Evolutionary conservation across 2,888 invertebrate genomes (phyloP).

Genomic region (Argyra leucocephala): DNA sequence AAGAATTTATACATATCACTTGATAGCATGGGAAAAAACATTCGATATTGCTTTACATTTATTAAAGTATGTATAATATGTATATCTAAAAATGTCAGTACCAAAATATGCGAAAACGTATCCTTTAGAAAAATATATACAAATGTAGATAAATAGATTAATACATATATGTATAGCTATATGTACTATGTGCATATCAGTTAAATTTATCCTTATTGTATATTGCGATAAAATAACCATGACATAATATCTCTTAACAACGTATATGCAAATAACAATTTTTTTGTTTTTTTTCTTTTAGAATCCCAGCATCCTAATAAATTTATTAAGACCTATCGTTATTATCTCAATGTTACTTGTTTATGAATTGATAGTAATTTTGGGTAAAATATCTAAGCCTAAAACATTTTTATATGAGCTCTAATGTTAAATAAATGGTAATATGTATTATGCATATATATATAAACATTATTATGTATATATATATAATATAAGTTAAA

Average conservation of each 20-base stretch:
- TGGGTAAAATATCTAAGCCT: not conserved
- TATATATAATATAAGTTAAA: constrained; percentile 9
- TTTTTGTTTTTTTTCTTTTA: not conserved
- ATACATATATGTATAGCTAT: no score
- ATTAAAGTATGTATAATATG: not conserved
- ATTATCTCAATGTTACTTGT: not conserved
- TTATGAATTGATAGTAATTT: constrained; percentile 1
- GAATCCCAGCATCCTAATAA: not conserved
- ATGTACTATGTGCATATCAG: no score
- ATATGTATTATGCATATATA: no score
- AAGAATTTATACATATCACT: not conserved
- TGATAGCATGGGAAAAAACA: not conserved
- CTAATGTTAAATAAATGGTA: no score
- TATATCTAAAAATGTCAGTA: not conserved
- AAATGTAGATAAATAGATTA: no score
- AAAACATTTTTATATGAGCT: not conserved
- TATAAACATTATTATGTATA: not conserved
- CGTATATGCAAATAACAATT: no score
- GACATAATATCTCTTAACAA: no score
- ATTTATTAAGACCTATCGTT: not conserved
- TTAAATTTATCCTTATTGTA: no score
- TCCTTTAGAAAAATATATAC: no score
- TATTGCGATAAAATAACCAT: no score
- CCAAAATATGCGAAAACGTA: not conserved
- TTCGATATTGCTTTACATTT: not conserved